Evolutionary conservation across 2,888 invertebrate genomes (phyloP).

Genomic region (Scrobipalpa costella): DNA sequence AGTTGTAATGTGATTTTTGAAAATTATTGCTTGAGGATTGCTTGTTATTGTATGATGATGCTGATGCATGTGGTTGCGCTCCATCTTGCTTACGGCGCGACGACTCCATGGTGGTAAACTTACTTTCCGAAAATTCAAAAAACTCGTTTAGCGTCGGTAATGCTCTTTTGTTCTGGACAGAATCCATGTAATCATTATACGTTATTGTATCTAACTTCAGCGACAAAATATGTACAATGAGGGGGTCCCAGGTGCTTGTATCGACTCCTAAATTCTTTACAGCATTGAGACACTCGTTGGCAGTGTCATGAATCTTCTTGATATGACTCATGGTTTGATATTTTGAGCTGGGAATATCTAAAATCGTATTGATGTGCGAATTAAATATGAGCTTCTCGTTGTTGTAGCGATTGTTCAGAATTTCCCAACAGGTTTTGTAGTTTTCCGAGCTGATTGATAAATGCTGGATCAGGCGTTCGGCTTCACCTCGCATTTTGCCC

Average conservation of each 20-base stretch:
- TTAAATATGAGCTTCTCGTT: conserved; percentile 23
- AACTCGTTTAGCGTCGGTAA: conserved; percentile 14
- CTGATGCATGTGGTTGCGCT: neutral
- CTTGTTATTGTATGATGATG: no score
- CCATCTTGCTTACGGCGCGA: conserved; percentile 14
- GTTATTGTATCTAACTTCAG: no score
- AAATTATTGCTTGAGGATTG: no score
- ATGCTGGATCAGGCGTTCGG: conserved; percentile 35
- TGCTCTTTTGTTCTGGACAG: conserved; percentile 2
- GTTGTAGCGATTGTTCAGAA: conserved; percentile 24
- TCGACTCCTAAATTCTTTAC: conserved; percentile 23
- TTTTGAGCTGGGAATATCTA: conserved; percentile 11
- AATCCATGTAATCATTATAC: no score
- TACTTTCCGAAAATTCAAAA: conserved; percentile 22
- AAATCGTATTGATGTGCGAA: conserved; percentile 18
- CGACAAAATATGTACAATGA: conserved; percentile 15
- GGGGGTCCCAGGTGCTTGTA: conserved; percentile 17
- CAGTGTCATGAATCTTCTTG: conserved; percentile 22
- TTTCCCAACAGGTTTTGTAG: conserved; percentile 35
- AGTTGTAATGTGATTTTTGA: no score
- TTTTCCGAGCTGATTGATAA: conserved; percentile 35
- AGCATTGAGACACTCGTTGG: conserved; percentile 25
- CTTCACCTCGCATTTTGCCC: no score
- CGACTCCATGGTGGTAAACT: conserved; percentile 21
- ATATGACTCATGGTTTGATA: conserved; percentile 2